These are phyloP conservation scores for Darevskia nairensis DNA, from an alignment of 2,797 vertebrate species.

Conservation along the genomic window DNA sequence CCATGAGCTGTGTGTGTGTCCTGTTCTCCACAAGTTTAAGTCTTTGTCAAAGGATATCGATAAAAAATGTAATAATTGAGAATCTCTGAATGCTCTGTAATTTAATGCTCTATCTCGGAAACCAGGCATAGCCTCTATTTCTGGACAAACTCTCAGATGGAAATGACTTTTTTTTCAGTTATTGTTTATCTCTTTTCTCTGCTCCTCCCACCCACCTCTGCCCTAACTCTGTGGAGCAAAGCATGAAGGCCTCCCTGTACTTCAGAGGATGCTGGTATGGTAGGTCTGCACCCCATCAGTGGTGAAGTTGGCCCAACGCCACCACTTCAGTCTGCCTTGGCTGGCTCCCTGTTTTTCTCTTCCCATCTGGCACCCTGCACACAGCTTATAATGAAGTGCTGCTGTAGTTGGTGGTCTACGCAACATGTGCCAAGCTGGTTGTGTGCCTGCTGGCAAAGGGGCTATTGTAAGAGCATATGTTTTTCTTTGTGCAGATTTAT, in stretches of 20 bases:
- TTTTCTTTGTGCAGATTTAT: conserved; percentile 61
- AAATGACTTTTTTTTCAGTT: conserved; percentile 1
- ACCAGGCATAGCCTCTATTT: background rate
- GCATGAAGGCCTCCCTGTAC: background rate
- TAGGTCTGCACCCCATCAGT: conserved; percentile 15
- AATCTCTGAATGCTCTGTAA: background rate
- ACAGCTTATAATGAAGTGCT: conserved; percentile 36
- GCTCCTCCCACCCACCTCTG: background rate
- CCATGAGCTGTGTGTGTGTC: background rate
- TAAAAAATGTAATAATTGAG: background rate
- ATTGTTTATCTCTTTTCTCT: background rate
- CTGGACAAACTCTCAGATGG: background rate
- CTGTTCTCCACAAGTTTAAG: background rate
- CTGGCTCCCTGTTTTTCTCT: conserved; percentile 15
- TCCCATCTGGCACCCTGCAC: conserved; percentile 38
- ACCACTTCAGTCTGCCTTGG: conserved; percentile 12
- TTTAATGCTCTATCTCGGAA: background rate
- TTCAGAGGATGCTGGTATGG: background rate
- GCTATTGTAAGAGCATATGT: conserved; percentile 30
- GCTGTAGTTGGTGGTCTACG: conserved; percentile 52
- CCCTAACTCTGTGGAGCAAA: background rate
- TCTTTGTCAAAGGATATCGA: background rate
- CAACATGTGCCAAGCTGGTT: background rate
- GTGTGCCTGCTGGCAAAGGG: conserved; percentile 57
- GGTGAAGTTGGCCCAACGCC: conserved; percentile 23